Base-by-base conservation (phyloP, 64 coral and sea anemone species). In the Astreopora myriophthalma region DNA sequence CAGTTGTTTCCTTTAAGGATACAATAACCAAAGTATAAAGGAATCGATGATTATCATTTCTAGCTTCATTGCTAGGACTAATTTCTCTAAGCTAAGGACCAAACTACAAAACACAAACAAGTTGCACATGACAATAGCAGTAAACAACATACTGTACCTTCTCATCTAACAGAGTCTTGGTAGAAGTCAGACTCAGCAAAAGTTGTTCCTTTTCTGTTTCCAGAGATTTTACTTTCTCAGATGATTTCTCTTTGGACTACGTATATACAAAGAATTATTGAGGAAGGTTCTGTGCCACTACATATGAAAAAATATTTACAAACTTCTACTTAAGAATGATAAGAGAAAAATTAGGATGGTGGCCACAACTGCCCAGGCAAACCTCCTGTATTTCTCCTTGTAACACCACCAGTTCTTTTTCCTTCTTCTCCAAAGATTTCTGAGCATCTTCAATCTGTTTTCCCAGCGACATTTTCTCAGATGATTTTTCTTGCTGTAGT, bases 201-300 rank as follows among this genome's bases (percentile, higher is more conserved):
- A 90, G 42, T 32, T 71, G 88, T 33, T 90, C 88, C 31, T 90
- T 76, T 34, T 90, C 74, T 66, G 29, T 90, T 80, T 90, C 88
- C 64, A 90, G 27, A 12, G 35, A 51, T 90, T 90, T 90, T 13
- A 90, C 30, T 66, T 69, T 61, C 75, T 69, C 36, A 69, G 75
- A 29, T 4, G 37, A 57, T 31, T 40, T 66, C 34, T 80, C 88
- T 51, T 76, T 75, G 19, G 5, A 25, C 88, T 90, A 14, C 25
- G 70, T 80, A 29, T 64, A 64, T 1, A 29, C 17, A 14, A 55
- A 55, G 1, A 55, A 55, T 16, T 55, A n/a, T n/a, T 32, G 1
- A 51, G 24, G 25, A 25, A 27, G 5, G 2, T 46, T 10, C n/a
- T 11, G 14, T 44, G 17, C 2, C 7, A 1, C n/a, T 0, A n/a